phyloP scores from a whole-genome alignment of 2,797 vertebrate genomes.

The Adrianichthys oophorus region DNA sequence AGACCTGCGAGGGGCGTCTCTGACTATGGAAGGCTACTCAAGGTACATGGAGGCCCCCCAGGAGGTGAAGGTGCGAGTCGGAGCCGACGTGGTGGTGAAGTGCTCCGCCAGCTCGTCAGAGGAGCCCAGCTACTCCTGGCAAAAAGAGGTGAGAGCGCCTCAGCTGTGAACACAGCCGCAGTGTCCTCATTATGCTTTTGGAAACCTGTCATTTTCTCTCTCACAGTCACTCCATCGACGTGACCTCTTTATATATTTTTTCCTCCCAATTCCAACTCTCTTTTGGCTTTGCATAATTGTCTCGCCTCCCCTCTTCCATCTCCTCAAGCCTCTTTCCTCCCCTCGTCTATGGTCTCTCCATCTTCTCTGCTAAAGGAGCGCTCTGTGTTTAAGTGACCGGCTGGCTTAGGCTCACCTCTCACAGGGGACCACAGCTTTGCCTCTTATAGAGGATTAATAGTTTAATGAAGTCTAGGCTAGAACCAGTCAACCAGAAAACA shows the following conservation, averaged over 20 bases:
- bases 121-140: conserved; percentile 73
- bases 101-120: conserved; percentile 74
- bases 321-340: conserved; percentile 3
- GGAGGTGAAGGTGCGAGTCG: conserved; percentile 64
- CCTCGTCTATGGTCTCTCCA: conserved; percentile 11
- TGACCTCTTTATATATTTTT: conserved; percentile 36
- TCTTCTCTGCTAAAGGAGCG: conserved; percentile 38
- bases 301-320: conserved; percentile 4
- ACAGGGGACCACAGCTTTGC: conserved; percentile 53
- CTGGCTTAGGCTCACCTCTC: conserved; percentile 50
- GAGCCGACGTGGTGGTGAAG: conserved; percentile 70
- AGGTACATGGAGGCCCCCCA: conserved; percentile 54
- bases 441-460: conserved; percentile 72
- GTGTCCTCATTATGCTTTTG: conserved; percentile 28
- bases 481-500: conserved; percentile 73
- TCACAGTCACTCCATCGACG: conserved; percentile 1
- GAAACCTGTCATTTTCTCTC: conserved; percentile 32
- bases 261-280: conserved; percentile 16
- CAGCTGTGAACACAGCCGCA: neutral
- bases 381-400: conserved; percentile 61
- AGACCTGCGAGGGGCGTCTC: conserved; percentile 69
- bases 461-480: conserved; percentile 75
- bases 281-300: conserved; percentile 33
- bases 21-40: conserved; percentile 57
- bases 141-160: conserved; percentile 70